A percentile compares a stretch with the other conserved stretches of the same genome.
Evolutionary conservation across 2,797 vertebrate genomes (phyloP).

Genomic region (Hemitrygon akajei): DNA sequence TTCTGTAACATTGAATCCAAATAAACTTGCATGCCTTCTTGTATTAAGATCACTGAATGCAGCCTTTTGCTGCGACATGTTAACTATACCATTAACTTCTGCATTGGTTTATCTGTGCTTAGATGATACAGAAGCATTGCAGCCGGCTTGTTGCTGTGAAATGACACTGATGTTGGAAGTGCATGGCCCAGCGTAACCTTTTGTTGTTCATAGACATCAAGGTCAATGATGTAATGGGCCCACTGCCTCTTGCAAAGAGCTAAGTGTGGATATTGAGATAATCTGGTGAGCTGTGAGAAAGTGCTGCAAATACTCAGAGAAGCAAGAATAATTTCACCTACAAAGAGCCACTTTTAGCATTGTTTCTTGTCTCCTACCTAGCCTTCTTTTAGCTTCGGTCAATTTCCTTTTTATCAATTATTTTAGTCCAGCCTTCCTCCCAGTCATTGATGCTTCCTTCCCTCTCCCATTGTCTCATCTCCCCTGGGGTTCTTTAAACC

Average conservation of each 20-base stretch:
- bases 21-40: background rate
- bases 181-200: background rate
- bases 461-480: background rate
- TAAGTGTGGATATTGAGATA: background rate
- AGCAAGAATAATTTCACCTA: background rate
- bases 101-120: background rate
- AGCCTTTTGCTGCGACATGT: background rate
- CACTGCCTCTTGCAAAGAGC: background rate
- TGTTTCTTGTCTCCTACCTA: background rate
- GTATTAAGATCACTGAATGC: background rate
- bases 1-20: background rate
- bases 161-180: background rate
- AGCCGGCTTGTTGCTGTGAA: background rate
- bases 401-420: background rate
- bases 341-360: background rate
- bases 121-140: background rate
- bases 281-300: background rate
- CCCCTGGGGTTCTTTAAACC: background rate
- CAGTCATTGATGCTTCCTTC: too few relatives aligned
- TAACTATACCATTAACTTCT: background rate
- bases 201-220: background rate
- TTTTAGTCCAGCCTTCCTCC: background rate
- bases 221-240: background rate
- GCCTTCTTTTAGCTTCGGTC: background rate
- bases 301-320: background rate